A percentile compares a stretch with the other conserved stretches of the same genome.
These are phyloP conservation scores for Halictus quadricinctus DNA, from an alignment of 2,888 invertebrate species.

Conservation along the genomic window DNA sequence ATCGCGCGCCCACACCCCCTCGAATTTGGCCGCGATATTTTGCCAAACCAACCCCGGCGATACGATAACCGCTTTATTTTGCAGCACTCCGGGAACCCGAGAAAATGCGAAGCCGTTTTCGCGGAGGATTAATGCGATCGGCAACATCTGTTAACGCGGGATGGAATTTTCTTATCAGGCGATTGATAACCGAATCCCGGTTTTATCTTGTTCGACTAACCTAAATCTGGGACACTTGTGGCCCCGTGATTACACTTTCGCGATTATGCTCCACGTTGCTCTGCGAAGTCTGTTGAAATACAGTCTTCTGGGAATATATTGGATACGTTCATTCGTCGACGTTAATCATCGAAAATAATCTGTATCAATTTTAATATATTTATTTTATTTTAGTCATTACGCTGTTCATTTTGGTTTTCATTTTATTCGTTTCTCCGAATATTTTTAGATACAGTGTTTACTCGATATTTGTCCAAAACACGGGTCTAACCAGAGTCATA, in stretches of 20 bases:
- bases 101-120: not conserved
- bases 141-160: not conserved
- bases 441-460: too few relatives aligned
- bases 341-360: too few relatives aligned
- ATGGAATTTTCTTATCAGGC: not conserved
- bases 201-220: not conserved
- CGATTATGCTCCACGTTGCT: not conserved
- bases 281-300: not conserved
- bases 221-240: not conserved
- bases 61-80: not conserved
- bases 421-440: too few relatives aligned
- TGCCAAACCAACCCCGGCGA: not conserved
- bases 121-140: not conserved
- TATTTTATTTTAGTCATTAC: too few relatives aligned
- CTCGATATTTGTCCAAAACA: too few relatives aligned
- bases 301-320: not conserved
- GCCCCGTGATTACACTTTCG: not conserved
- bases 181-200: not conserved
- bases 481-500: too few relatives aligned
- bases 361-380: too few relatives aligned
- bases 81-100: not conserved
- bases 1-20: not conserved
- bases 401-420: too few relatives aligned
- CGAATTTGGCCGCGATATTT: constrained; percentile 32
- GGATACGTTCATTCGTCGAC: too few relatives aligned